phyloP scores from a whole-genome alignment of 2,888 invertebrate species.

The Noctua fimbriata region DNA sequence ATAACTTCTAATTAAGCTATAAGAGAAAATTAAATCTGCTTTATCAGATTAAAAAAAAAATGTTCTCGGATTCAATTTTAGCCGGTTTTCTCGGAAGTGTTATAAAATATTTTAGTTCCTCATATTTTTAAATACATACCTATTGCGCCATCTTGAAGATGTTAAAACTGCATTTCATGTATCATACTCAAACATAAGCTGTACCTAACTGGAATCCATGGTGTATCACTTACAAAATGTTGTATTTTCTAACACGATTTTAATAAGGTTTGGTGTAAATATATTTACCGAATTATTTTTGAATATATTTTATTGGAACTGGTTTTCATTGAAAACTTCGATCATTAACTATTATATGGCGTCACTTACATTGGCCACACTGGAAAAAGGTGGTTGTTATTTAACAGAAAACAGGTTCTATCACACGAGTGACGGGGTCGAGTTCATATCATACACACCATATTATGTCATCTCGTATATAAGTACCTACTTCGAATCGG shows the following conservation, averaged over 20 bases:
- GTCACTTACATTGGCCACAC: slow-evolving; percentile 1
- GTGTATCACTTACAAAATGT: not conserved
- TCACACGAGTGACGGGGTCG: not conserved
- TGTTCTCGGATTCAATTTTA: not conserved
- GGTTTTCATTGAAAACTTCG: slow-evolving; percentile 19
- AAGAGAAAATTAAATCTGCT: not conserved
- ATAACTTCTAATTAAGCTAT: too few relatives aligned
- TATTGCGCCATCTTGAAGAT: not conserved
- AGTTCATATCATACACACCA: slow-evolving; percentile 18
- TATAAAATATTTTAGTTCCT: not conserved
- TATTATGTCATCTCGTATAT: slow-evolving; percentile 31
- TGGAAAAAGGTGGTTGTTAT: slow-evolving; percentile 14
- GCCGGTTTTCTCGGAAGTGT: not conserved
- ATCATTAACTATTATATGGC: slow-evolving; percentile 13
- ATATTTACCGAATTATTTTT: slow-evolving; percentile 5
- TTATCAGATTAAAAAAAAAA: not conserved
- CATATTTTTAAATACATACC: not conserved
- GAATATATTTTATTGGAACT: slow-evolving; percentile 6
- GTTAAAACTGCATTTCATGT: not conserved
- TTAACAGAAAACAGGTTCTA: slow-evolving; percentile 4
- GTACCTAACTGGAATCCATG: slow-evolving; percentile 1
- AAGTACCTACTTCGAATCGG: slow-evolving; percentile 15
- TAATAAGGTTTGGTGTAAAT: slow-evolving; percentile 42
- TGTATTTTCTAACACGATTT: slow-evolving; percentile 19
- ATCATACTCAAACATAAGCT: slow-evolving; percentile 2